Base-by-base conservation (phyloP, 2,888 invertebrate species). In the Drosophila sordidapex region DNA sequence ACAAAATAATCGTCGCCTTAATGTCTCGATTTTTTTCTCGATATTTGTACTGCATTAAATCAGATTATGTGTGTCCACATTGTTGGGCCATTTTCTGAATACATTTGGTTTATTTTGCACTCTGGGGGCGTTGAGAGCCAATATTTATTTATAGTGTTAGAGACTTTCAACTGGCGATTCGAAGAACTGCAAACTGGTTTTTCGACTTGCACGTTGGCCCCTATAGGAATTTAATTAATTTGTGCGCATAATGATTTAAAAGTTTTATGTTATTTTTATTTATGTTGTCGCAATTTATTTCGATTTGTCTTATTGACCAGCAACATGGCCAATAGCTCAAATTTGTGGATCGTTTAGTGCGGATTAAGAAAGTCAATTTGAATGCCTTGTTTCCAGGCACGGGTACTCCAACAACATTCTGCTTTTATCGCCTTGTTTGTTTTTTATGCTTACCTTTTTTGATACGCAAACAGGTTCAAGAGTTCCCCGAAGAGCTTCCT, bases 161-260 rank as follows among this genome's bases (percentile, higher is more conserved):
- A 82, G 70, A 87, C 74, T 74, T 77, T 77, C 75, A 73, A 73
- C 71, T 57, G 58, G 52, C 53, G 43, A 63, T 51, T 66, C 66
- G 75, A 68, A 66, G 68, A 63, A 70, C 65, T 69, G 33, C 57
- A 80, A 83, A 86, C 85, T 71, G 81, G 87, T 84, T 83, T 81
- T 71, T 61, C 76, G 74, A 79, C 84, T 76, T 76, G 64, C 59
- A 60, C 57, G 40, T 60, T 61, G 62, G 60, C 64, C 35, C 62
- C 61, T 68, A 35, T 13, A 53, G 79, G 74, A 78, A 79, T 76
- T 82, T 82, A 74, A 79, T 84, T 83, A 83, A 79, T 83, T 79
- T 82, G 71, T 73, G 64, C 69, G 72, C 76, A 84, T 81, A 79
- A 70, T 70, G 36, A 67, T 52, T 81, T 58, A 74, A 72, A 57